phyloP scores from a whole-genome alignment of 2,888 invertebrate genomes.

The Thymelicus acteon region DNA sequence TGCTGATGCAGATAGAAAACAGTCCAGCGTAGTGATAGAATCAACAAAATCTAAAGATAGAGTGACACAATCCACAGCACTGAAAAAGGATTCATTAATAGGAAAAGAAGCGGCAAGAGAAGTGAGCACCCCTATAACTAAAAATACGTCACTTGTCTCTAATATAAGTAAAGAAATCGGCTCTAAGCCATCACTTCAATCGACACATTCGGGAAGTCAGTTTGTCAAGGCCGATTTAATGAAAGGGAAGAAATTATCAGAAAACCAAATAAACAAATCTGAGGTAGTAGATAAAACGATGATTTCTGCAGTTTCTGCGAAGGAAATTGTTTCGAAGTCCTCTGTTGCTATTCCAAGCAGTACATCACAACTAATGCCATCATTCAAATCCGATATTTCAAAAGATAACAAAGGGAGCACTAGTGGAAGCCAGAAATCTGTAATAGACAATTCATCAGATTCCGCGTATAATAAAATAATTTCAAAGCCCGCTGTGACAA shows the following conservation, averaged over 20 bases:
- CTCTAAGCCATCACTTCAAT: background rate
- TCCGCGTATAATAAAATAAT: background rate
- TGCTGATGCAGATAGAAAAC: background rate
- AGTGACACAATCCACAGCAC: background rate
- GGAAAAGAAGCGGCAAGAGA: background rate
- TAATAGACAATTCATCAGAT: background rate
- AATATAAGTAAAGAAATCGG: background rate
- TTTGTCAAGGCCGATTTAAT: background rate
- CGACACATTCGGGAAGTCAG: background rate
- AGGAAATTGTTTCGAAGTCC: background rate
- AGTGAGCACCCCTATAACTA: background rate
- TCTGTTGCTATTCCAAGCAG: background rate
- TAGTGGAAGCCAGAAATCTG: conserved; percentile 2
- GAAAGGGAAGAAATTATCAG: background rate
- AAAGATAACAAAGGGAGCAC: background rate
- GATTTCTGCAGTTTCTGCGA: background rate
- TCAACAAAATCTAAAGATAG: background rate
- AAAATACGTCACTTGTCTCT: background rate
- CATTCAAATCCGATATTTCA: conserved; percentile 2
- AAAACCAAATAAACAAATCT: background rate
- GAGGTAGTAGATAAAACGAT: background rate
- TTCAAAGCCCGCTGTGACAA: background rate
- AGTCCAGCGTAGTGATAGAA: too few relatives aligned
- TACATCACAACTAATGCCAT: background rate
- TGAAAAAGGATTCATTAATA: conserved; percentile 2